A percentile compares a stretch with the other conserved stretches of the same genome.
Conservation (phyloP, 2,113 vertebrate species). For the Megaptera novaeangliae region DNA sequence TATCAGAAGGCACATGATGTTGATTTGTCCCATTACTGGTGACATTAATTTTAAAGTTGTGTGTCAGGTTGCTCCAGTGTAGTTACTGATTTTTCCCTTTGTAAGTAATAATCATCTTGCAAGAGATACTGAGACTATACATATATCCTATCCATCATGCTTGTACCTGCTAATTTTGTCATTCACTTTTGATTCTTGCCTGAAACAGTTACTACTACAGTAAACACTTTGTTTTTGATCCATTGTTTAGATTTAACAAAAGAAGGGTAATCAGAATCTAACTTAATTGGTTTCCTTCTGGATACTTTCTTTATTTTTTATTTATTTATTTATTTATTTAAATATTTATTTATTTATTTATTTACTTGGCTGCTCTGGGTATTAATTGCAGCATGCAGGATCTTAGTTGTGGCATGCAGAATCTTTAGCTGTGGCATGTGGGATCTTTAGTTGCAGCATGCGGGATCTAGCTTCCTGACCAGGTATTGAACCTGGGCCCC, state of each 20-base stretch:
- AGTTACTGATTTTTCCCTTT: neutral
- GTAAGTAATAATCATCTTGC: neutral
- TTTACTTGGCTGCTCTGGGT: too few relatives aligned
- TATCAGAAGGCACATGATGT: neutral
- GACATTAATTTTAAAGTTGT: neutral
- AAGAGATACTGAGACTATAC: neutral
- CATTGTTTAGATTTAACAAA: constrained; percentile 7
- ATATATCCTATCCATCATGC: neutral
- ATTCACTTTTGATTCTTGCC: neutral
- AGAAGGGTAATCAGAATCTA: neutral
- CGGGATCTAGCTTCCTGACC: too few relatives aligned
- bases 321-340: too few relatives aligned
- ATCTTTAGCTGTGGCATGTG: too few relatives aligned
- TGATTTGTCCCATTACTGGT: neutral
- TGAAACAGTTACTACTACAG: neutral
- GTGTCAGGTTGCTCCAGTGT: neutral
- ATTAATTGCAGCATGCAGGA: too few relatives aligned
- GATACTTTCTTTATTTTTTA: neutral
- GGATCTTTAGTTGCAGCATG: too few relatives aligned
- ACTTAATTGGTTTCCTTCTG: neutral
- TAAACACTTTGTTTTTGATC: neutral
- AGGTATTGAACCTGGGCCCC: too few relatives aligned
- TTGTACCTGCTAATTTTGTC: neutral
- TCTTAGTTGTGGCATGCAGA: too few relatives aligned
- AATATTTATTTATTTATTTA: too few relatives aligned